Evolutionary conservation across 2,888 invertebrate genomes (phyloP).

Genomic region (Dendrolimus pini): DNA sequence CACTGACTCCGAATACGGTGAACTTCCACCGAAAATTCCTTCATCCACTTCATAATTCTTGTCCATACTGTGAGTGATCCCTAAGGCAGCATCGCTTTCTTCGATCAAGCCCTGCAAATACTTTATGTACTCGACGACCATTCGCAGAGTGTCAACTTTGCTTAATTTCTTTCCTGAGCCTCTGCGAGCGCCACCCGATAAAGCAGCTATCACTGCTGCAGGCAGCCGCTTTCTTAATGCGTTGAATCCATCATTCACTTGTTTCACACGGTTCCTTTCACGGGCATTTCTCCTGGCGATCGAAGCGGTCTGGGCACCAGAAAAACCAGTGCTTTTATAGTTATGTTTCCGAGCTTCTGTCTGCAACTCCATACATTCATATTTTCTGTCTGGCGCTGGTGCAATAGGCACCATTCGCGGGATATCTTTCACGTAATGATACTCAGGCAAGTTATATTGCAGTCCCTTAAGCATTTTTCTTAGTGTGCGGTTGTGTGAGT

Average conservation of each 20-base stretch:
- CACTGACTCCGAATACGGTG: slow-evolving; percentile 70
- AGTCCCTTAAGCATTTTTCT: slow-evolving; percentile 42
- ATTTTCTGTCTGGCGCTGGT: slow-evolving; percentile 65
- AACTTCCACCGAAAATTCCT: slow-evolving; percentile 51
- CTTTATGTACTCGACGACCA: slow-evolving; percentile 94
- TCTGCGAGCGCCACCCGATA: slow-evolving; percentile 79
- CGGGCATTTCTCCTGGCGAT: slow-evolving; percentile 95
- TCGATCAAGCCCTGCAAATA: slow-evolving; percentile 86
- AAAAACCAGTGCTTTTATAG: slow-evolving; percentile 71
- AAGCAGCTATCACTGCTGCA: slow-evolving; percentile 82
- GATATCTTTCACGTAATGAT: slow-evolving; percentile 25
- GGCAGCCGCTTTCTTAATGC: slow-evolving; percentile 91
- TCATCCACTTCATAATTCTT: slow-evolving; percentile 42
- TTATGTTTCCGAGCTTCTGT: slow-evolving; percentile 76
- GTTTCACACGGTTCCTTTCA: slow-evolving; percentile 95
- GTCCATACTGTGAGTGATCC: slow-evolving; percentile 27
- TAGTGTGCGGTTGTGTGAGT: slow-evolving; percentile 9
- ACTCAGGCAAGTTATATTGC: slow-evolving; percentile 27
- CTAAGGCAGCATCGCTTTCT: slow-evolving; percentile 78
- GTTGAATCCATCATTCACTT: slow-evolving; percentile 95
- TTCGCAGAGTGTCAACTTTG: slow-evolving; percentile 92
- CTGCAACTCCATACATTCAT: slow-evolving; percentile 35
- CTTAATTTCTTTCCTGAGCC: slow-evolving; percentile 90
- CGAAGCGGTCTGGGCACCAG: slow-evolving; percentile 85
- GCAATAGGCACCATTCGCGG: slow-evolving; percentile 69